Percentiles rank a stretch among this genome's conserved stretches.
Conservation (phyloP, 2,888 invertebrate genomes). For the Chrysodeixis includens region DNA sequence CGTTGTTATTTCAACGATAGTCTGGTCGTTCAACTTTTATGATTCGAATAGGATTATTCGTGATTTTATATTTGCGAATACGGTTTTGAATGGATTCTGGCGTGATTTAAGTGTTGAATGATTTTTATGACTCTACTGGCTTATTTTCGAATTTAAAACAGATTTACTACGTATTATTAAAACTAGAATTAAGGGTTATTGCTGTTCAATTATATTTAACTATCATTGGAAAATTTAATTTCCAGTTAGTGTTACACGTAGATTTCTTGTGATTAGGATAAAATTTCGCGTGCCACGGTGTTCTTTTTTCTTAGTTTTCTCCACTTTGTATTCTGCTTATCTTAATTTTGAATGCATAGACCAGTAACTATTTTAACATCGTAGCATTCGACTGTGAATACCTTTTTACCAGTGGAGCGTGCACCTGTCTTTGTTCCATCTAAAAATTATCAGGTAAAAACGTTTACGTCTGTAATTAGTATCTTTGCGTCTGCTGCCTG, state of each 20-base stretch:
- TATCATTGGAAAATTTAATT: too few species aligned
- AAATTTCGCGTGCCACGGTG: too few species aligned
- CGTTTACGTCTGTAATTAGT: constrained; percentile 64
- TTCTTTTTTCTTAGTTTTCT: constrained; percentile 8
- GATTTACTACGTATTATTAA: not conserved
- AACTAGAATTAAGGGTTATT: not conserved
- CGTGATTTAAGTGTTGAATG: constrained; percentile 12
- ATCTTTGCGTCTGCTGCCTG: constrained; percentile 67
- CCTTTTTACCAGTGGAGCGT: constrained; percentile 38
- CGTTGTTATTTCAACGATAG: constrained; percentile 56
- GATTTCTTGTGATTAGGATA: too few species aligned
- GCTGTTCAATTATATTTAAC: not conserved
- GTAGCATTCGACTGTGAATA: constrained; percentile 17
- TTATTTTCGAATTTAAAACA: not conserved
- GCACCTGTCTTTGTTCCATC: constrained; percentile 53
- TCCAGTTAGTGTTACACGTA: too few species aligned
- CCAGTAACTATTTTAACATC: constrained; percentile 13
- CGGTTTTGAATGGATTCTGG: constrained; percentile 15
- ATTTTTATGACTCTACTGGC: constrained; percentile 6
- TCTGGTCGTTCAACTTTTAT: constrained; percentile 64
- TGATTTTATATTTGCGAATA: constrained; percentile 31
- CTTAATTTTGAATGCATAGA: constrained; percentile 4
- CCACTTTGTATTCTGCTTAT: constrained; percentile 12
- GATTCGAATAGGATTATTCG: constrained; percentile 53
- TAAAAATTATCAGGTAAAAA: constrained; percentile 59